A percentile compares a stretch with the other conserved stretches of the same genome.
phyloP scores from a whole-genome alignment of 2,888 invertebrate species.

The Erynnis tages region DNA sequence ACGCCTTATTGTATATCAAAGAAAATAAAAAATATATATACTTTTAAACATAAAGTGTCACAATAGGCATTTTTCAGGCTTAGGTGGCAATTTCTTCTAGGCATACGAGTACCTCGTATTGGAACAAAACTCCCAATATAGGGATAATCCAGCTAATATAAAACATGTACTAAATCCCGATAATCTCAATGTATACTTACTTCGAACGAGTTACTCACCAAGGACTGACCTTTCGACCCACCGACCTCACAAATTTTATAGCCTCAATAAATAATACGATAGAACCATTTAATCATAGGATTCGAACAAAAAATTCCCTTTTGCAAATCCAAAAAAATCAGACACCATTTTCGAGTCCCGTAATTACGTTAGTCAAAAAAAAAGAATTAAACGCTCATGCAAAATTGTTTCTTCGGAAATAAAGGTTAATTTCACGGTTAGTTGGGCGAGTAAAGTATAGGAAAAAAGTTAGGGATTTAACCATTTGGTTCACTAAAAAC shows the following conservation, averaged over 20 bases:
- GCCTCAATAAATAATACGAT: conserved; percentile 21
- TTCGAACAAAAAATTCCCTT: conserved; percentile 20
- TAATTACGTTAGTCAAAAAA: conserved; percentile 32
- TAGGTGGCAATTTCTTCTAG: too few species aligned
- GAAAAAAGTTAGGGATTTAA: conserved; percentile 31
- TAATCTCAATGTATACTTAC: neutral
- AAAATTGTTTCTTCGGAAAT: conserved; percentile 58
- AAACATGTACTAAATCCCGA: too few species aligned
- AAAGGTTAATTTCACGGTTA: conserved; percentile 64
- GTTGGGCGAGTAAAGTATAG: conserved; percentile 46
- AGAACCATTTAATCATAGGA: conserved; percentile 17
- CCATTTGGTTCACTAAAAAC: neutral
- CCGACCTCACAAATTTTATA: conserved; percentile 12
- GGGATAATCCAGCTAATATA: too few species aligned
- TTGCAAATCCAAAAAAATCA: conserved; percentile 32
- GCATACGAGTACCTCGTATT: too few species aligned
- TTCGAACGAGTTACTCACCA: neutral
- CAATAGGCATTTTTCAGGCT: too few species aligned
- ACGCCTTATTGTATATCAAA: too few species aligned
- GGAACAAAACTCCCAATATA: too few species aligned
- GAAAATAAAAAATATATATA: too few species aligned
- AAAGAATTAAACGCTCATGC: conserved; percentile 46
- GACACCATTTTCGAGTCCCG: conserved; percentile 26
- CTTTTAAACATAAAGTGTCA: too few species aligned
- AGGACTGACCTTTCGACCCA: conserved; percentile 2